A percentile compares a stretch with the other conserved stretches of the same genome.
These are phyloP conservation scores for Hyalella azteca DNA, from an alignment of 2,888 invertebrate species.

Conservation along the genomic window DNA sequence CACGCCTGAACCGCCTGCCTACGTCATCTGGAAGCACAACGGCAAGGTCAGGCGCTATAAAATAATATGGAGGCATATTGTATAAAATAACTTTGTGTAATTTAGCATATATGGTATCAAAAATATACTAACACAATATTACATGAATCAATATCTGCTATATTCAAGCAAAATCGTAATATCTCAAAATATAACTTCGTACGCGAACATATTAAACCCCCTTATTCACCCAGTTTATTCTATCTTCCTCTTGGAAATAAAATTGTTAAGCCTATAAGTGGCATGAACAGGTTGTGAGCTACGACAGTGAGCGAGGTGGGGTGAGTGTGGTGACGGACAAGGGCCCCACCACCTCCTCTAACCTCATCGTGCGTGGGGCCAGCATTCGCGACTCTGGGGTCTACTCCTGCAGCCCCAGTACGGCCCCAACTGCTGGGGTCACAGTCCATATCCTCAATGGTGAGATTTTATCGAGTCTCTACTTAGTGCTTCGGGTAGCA, in stretches of 20 bases:
- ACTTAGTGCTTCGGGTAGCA: too few relatives aligned
- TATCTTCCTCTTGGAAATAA: too few relatives aligned
- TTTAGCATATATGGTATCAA: not conserved
- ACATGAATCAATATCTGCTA: too few relatives aligned
- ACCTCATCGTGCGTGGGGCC: constrained; percentile 52
- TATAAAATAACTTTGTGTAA: not conserved
- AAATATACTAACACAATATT: too few relatives aligned
- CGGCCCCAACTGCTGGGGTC: constrained; percentile 48
- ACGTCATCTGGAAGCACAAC: constrained; percentile 51
- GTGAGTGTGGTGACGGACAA: constrained; percentile 57
- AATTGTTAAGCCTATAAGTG: too few relatives aligned
- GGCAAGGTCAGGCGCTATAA: constrained; percentile 38
- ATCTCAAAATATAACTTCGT: too few relatives aligned
- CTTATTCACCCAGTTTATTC: too few relatives aligned
- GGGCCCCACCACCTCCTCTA: constrained; percentile 51
- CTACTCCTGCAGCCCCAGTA: constrained; percentile 52
- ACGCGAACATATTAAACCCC: too few relatives aligned
- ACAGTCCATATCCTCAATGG: constrained; percentile 52
- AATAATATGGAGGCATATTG: not conserved
- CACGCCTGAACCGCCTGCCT: constrained; percentile 49
- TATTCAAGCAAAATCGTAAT: too few relatives aligned
- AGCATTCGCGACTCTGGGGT: constrained; percentile 45
- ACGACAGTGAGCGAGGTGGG: constrained; percentile 55
- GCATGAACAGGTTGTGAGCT: constrained; percentile 56
- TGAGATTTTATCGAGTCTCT: too few relatives aligned